These are phyloP conservation scores for Drosophila anceps DNA, from an alignment of 2,888 invertebrate genomes.

Conservation along the genomic window DNA sequence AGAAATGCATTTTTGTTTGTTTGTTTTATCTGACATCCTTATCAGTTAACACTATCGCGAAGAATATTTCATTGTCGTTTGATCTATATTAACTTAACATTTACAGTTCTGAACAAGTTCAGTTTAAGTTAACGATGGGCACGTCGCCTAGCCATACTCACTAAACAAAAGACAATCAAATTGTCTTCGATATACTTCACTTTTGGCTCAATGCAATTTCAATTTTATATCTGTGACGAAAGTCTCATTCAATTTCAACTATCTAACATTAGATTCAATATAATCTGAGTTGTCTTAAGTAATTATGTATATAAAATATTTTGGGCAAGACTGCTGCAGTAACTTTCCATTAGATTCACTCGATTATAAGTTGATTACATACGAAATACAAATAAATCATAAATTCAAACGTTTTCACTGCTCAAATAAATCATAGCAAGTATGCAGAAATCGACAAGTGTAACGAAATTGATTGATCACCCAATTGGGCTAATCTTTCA, in stretches of 20 bases:
- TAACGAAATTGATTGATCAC: conserved; percentile 61
- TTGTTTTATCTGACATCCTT: no score
- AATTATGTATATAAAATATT: not conserved
- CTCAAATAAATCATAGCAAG: conserved; percentile 19
- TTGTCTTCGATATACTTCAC: no score
- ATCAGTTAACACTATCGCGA: no score
- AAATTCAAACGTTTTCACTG: conserved; percentile 7
- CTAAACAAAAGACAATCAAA: no score
- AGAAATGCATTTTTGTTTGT: no score
- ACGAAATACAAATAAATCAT: not conserved
- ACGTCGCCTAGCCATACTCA: not conserved
- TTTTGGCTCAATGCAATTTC: no score
- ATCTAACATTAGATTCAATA: not conserved
- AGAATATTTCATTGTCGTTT: no score
- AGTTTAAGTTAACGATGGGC: no score
- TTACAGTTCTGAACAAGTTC: no score
- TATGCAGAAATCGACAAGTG: conserved; percentile 31
- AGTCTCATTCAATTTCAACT: not conserved
- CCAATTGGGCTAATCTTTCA: conserved; percentile 60
- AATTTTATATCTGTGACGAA: not conserved
- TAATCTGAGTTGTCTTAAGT: not conserved
- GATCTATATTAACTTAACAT: no score
- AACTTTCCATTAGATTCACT: not conserved
- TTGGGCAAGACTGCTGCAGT: not conserved
- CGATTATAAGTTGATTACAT: not conserved